Base-by-base conservation (phyloP, 2,888 invertebrate species). In the Anoplius nigerrimus region DNA sequence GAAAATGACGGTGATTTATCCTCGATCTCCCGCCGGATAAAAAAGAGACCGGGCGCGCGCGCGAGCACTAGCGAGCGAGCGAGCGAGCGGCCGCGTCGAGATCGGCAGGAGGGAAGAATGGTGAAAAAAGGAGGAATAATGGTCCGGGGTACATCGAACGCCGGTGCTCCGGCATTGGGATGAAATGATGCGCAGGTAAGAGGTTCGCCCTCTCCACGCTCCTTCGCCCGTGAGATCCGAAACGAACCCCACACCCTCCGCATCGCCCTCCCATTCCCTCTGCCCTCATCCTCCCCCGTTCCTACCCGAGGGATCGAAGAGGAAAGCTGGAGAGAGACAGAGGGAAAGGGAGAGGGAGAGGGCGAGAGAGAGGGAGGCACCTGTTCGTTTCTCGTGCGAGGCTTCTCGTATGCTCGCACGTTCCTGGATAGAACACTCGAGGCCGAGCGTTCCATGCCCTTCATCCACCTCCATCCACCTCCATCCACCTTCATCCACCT, bases 111-210 rank as follows among this genome's bases (percentile, higher is more conserved):
- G 34, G 34, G 34, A 34, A 34, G 34, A 34, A 34, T 34, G 34
- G 34, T 6, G 24, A 34, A 34, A 34, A 34, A 34, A 34, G 34
- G 34, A 34, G 34, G 34, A 34, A 34, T 11, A 11, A 34, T 11
- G 34, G 34, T 34, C 2, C 34, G 34, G 34, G 34, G 34, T 34
- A 34, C 34, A 34, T 34, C 34, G 34, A 52, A 66, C 63, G 67
- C 69, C 66, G 2, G 34, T 34, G 34, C 34, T 27, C 48, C 71
- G 54, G 72, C 73, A 79, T 85, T 84, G 77, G 81, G 71, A 82
- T 75, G 83, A 85, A 84, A 84, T 80, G 82, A 83, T 80, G 83
- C 81, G 82, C 78, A 73, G 79, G 72, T 82, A 83, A 84, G 82
- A 80, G 82, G 62, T 62, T 62, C 63, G 72, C 71, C 75, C 71